Percentiles rank a stretch among this genome's conserved stretches.
phyloP scores from a whole-genome alignment of 2,113 vertebrate genomes.

The Mohoua ochrocephala region DNA sequence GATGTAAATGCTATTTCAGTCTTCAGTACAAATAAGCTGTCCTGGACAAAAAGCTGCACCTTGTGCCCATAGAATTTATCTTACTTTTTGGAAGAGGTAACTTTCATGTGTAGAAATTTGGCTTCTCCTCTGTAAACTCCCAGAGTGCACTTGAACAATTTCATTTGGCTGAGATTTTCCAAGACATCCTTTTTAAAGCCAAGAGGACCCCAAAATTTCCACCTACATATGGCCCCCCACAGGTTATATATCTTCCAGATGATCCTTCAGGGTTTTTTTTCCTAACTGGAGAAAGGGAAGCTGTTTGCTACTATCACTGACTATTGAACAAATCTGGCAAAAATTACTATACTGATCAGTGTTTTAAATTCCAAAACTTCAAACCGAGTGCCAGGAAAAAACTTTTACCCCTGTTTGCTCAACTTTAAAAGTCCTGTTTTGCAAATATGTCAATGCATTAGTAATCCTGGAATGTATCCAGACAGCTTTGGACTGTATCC shows the following conservation, averaged over 20 bases:
- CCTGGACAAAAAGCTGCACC: background rate
- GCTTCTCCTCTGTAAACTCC: background rate
- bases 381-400: background rate
- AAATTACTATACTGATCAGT: background rate
- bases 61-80: background rate
- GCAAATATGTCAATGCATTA: background rate
- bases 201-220: background rate
- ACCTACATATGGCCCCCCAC: background rate
- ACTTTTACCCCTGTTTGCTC: background rate
- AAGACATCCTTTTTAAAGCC: background rate
- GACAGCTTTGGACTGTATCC: background rate
- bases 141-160: background rate
- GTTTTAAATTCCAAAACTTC: background rate
- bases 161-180: background rate
- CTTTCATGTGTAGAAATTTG: background rate
- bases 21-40: background rate
- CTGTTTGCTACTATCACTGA: background rate
- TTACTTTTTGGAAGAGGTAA: background rate
- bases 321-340: background rate
- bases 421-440: background rate
- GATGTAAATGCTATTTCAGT: background rate
- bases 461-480: background rate
- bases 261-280: accelerated
- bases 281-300: background rate
- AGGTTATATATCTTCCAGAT: background rate